Conservation (phyloP, 2,888 invertebrate species). For the Nyleta sp. region DNA sequence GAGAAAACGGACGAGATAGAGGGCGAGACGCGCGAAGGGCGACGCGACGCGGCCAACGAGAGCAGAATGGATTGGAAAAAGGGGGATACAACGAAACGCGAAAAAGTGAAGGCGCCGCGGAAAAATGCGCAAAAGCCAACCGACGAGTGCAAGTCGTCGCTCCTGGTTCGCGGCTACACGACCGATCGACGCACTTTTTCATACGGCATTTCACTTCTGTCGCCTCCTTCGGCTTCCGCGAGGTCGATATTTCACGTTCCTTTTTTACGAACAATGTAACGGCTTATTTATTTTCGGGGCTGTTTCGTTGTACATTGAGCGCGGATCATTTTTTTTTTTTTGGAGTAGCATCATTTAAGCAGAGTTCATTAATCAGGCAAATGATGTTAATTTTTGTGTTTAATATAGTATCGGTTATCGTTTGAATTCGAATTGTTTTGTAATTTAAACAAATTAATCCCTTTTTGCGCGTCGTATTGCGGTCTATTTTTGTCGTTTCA, state of each 20-base stretch:
- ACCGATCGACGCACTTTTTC: slow-evolving; percentile 49
- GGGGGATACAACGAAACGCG: slow-evolving; percentile 57
- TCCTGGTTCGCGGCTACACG: slow-evolving; percentile 14
- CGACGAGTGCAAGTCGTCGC: slow-evolving; percentile 38
- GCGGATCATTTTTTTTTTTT: too few species aligned
- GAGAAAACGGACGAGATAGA: slow-evolving; percentile 62
- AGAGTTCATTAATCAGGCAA: too few species aligned
- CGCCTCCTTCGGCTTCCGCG: slow-evolving; percentile 14
- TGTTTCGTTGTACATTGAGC: too few species aligned
- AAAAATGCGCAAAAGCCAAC: slow-evolving; percentile 64
- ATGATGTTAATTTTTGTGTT: too few species aligned
- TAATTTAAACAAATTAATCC: too few species aligned
- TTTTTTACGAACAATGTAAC: too few species aligned
- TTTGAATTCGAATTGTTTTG: too few species aligned
- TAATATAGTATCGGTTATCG: too few species aligned
- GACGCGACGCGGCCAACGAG: slow-evolving; percentile 44
- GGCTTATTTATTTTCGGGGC: too few species aligned
- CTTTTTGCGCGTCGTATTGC: too few species aligned
- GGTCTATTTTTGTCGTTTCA: too few species aligned
- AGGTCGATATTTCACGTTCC: slow-evolving; percentile 18
- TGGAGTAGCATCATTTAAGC: too few species aligned
- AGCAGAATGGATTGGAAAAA: slow-evolving; percentile 64
- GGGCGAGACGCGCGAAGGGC: slow-evolving; percentile 21
- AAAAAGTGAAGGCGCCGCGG: slow-evolving; percentile 61
- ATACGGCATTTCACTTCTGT: slow-evolving; percentile 42